Percentiles rank a stretch among this genome's conserved stretches.
These are phyloP conservation scores for Cacoxenus indagator DNA, from an alignment of 2,888 invertebrate genomes.

Conservation along the genomic window DNA sequence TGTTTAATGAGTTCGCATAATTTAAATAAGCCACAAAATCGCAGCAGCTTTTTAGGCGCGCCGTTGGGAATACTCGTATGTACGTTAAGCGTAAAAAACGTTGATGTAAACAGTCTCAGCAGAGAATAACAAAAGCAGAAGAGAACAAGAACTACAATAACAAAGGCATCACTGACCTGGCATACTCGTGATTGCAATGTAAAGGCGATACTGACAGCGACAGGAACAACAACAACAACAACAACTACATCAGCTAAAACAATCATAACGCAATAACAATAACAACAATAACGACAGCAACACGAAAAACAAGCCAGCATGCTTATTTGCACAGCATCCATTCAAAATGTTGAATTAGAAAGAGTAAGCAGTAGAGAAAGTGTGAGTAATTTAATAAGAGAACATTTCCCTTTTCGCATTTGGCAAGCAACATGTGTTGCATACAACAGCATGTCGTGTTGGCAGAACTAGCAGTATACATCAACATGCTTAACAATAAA, in stretches of 20 bases:
- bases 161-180: background rate
- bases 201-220: background rate
- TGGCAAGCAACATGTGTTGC: too few relatives aligned
- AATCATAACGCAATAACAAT: conserved; percentile 30
- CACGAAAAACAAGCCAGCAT: conserved; percentile 41
- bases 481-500: too few relatives aligned
- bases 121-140: conserved; percentile 29
- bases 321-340: conserved; percentile 46
- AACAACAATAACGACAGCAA: conserved; percentile 18
- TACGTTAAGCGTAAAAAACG: background rate
- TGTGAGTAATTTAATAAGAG: too few relatives aligned
- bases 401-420: too few relatives aligned
- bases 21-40: conserved; percentile 46
- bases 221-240: conserved; percentile 16
- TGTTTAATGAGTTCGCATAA: conserved; percentile 58
- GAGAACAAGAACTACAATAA: background rate
- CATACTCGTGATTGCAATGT: background rate
- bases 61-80: background rate
- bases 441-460: too few relatives aligned
- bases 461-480: too few relatives aligned
- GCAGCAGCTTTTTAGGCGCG: background rate
- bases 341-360: too few relatives aligned
- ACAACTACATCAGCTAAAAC: conserved; percentile 31
- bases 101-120: conserved; percentile 13
- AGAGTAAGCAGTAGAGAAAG: too few relatives aligned